A percentile compares a stretch with the other conserved stretches of the same genome.
phyloP scores from a whole-genome alignment of 2,888 invertebrate species.

The Scotopteryx bipunctaria region DNA sequence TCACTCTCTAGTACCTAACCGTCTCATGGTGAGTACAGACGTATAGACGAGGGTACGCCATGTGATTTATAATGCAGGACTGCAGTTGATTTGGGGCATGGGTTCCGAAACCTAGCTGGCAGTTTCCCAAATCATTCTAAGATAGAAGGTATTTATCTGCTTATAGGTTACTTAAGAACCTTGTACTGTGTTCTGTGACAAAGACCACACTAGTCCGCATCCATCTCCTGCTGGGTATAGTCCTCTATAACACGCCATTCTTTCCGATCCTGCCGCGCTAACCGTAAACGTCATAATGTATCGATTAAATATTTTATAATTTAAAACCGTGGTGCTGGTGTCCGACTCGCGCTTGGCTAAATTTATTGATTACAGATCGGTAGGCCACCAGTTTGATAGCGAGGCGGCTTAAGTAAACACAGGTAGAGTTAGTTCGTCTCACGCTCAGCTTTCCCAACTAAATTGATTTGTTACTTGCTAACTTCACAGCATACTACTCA shows the following conservation, averaged over 20 bases:
- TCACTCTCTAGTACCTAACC: too few species aligned
- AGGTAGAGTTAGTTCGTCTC: slow-evolving; percentile 2
- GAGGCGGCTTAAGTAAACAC: slow-evolving; percentile 6
- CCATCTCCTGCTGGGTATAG: too few species aligned
- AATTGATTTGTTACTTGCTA: slow-evolving; percentile 25
- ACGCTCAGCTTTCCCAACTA: not conserved
- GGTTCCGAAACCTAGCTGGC: slow-evolving; percentile 16
- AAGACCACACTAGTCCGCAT: too few species aligned
- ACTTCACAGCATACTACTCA: slow-evolving; percentile 31
- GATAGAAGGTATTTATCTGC: not conserved
- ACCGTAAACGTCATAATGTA: too few species aligned
- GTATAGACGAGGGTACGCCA: slow-evolving; percentile 8
- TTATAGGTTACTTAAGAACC: not conserved
- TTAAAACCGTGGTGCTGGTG: too few species aligned
- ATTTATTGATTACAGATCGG: not conserved
- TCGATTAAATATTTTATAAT: too few species aligned
- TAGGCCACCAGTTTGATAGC: not conserved
- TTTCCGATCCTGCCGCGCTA: too few species aligned
- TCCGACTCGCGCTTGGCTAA: not conserved
- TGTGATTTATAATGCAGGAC: slow-evolving; percentile 21
- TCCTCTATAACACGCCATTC: too few species aligned
- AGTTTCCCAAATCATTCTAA: slow-evolving; percentile 8
- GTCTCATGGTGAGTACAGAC: slow-evolving; percentile 12
- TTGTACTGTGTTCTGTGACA: too few species aligned
- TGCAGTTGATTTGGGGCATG: slow-evolving; percentile 19